Conservation (phyloP, 2,888 invertebrate genomes). For the Acrobasis consociella region DNA sequence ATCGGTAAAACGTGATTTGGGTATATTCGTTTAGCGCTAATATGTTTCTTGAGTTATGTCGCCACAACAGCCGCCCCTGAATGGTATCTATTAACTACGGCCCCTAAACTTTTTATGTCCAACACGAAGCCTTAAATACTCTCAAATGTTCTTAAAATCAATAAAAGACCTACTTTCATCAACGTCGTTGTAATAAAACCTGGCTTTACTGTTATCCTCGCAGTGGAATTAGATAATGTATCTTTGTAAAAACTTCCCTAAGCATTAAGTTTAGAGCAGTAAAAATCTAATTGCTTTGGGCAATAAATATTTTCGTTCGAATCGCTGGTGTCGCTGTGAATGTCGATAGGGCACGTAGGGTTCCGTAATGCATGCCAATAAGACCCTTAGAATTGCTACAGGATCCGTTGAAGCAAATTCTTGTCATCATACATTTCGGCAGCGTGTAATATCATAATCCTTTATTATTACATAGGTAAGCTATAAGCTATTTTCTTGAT, state of each 20-base stretch:
- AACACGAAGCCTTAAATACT: conserved; percentile 72
- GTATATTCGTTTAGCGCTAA: conserved; percentile 6
- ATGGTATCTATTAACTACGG: conserved; percentile 62
- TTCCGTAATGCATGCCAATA: conserved; percentile 73
- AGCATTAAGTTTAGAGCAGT: conserved; percentile 57
- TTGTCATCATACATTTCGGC: conserved; percentile 54
- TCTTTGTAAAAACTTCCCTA: conserved; percentile 63
- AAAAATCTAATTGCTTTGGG: conserved; percentile 73
- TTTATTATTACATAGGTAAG: conserved; percentile 13
- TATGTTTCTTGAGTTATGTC: conserved; percentile 17
- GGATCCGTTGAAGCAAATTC: conserved; percentile 54
- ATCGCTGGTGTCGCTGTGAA: conserved; percentile 58
- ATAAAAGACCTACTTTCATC: conserved; percentile 77
- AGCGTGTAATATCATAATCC: conserved; percentile 39
- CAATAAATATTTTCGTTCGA: conserved; percentile 70
- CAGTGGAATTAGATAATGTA: conserved; percentile 72
- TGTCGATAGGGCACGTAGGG: conserved; percentile 60
- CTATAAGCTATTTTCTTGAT: background rate
- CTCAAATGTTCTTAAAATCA: conserved; percentile 75
- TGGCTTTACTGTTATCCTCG: conserved; percentile 72
- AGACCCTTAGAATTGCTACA: conserved; percentile 60
- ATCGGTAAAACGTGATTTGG: conserved; percentile 13
- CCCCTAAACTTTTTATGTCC: conserved; percentile 68
- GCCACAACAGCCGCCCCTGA: conserved; percentile 42
- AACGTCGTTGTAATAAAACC: conserved; percentile 73